These are phyloP conservation scores for Octomys mimax DNA, from an alignment of 2,797 vertebrate species.

Conservation along the genomic window DNA sequence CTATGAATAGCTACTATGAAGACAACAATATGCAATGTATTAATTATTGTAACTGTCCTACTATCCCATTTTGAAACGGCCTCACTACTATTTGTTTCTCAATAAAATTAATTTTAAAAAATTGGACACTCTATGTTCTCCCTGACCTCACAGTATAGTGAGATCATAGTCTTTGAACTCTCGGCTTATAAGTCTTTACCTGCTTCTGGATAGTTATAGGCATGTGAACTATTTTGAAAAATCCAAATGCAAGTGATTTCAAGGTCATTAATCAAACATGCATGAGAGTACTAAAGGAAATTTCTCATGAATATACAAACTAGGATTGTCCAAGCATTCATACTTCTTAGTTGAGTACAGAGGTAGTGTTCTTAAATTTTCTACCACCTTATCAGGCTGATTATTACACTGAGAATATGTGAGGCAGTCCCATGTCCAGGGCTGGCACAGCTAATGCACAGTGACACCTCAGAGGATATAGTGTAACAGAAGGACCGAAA, in stretches of 20 bases:
- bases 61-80: too few species aligned
- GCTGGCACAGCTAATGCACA: background rate
- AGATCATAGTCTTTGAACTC: conserved; percentile 64
- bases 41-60: too few species aligned
- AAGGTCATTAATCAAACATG: conserved; percentile 28
- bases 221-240: background rate
- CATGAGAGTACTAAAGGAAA: background rate
- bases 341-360: conserved; percentile 30
- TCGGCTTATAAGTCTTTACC: conserved; percentile 30
- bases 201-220: background rate
- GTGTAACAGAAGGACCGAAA: background rate
- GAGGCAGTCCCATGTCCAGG: background rate
- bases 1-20: too few species aligned
- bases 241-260: conserved; percentile 52
- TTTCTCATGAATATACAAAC: conserved; percentile 33
- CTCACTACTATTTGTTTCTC: too few species aligned
- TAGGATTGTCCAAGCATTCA: conserved; percentile 33
- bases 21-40: too few species aligned
- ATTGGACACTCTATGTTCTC: conserved; percentile 42
- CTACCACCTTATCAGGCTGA: background rate
- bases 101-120: conserved; percentile 10
- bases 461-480: background rate
- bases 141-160: conserved; percentile 25
- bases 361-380: background rate
- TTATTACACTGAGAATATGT: background rate